Base-by-base conservation (phyloP, 2,888 invertebrate species). In the Brenthis daphne region DNA sequence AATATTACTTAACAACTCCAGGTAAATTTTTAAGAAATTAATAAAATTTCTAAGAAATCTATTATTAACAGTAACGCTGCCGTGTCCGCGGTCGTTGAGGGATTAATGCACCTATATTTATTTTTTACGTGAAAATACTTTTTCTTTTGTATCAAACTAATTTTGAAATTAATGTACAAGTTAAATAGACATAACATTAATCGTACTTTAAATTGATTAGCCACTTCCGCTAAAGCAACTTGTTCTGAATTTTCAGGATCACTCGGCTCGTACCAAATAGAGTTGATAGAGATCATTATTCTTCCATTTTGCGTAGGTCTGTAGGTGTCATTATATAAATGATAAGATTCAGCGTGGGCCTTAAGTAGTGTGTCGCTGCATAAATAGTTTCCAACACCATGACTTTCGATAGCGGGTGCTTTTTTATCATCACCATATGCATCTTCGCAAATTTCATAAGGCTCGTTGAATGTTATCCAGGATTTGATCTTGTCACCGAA, bases 381-480 rank as follows among this genome's bases (percentile, higher is more conserved):
- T 50, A 94, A 79, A 81, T 96, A 96, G 75, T 94, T 93, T 11
- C 94, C 94, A 29, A 94, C 92, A 4, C 94, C 95, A 58, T 94
- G 90, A 70, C 93, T 92, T 72, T 93, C 85, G 13, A 93, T 65
- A 1, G 92, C 94, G n/a, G 94, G 94, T 11, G 94, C 94, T 73
- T 92, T 92, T 74, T 86, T 87, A 0, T 82, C 85, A 73, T 89
- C 89, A 11, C 94, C 94, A 77, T 95, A 89, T 81, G 93, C 94
- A 61, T 89, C 87, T 72, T 90, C 88, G 77, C 94, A 94, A 57
- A 93, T 88, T 73, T 93, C 92, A 68, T 89, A 92, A 0, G 95
- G 95, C 77, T 96, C 95, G 79, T 96, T 96, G 74, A 96, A 90
- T 0, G 96, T 96, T 57, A 95, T 94, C 95, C 96, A 96, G 6